Evolutionary conservation across 2,888 invertebrate genomes (phyloP), one percentile per base, ranked within the genome.

Genomic region (Cyclophora punctaria): DNA sequence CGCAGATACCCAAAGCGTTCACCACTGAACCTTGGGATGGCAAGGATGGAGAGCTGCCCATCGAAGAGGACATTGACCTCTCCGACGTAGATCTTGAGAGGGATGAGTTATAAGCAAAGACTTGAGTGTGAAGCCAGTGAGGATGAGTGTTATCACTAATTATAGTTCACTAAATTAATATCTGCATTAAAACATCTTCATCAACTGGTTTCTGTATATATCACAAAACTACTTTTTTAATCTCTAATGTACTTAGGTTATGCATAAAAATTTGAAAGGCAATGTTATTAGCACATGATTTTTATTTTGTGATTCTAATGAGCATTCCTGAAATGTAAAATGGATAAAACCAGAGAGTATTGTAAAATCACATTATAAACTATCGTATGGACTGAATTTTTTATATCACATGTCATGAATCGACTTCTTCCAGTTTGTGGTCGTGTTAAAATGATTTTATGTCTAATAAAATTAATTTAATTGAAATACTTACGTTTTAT

Each of bases 41-140:
- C 20, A 94, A 97, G 73, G 98, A 99, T 75, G 98, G 95, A 0
- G 94, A 94, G 68, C 84, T 95, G 65, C 96, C 96, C 2, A 90
- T 86, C 41, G 95, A 95, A 77, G 98, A 98, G 68, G 97, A 98
- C 59, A 94, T 96, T 57, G 97, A 98, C 88, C 91, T 98, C 49
- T 96, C 96, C 37, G 98, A 98, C 78, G 90, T 97, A 34, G 95
- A 94, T 60, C 88, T 97, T 44, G 95, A 94, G 58, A 94, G 93
- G 75, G 94, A 94, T 61, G 94, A 94, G 78, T 85, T 94, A 78
- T 94, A 92, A 91, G 63, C 60, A 48, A 50, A 49, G 48, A 37
- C 42, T 35, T 7, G 3, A 41, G 5, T 41, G 6, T 41, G n/a
- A 41, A 41, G 7, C 7, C 7, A 20, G 43, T 37, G 37, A 37